Evolutionary conservation across 2,113 vertebrate genomes (phyloP), one percentile per base, ranked within the genome.

Genomic region (Callospermophilus lateralis): DNA sequence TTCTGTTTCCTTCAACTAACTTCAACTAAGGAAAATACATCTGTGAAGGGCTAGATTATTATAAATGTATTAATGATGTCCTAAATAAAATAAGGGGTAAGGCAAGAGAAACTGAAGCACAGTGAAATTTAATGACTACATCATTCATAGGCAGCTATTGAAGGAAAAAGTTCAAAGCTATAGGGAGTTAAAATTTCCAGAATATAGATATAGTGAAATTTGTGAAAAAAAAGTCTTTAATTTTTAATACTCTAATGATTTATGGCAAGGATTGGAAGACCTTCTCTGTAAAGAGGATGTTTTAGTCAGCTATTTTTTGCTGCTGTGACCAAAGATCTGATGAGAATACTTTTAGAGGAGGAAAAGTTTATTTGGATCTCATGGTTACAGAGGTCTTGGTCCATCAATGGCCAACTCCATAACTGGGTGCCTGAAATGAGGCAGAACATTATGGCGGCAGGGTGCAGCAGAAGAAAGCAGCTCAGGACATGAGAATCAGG

Each of bases 21-120:
- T 53, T 53, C 51, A 51, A 51, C 12, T 42, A 90, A 92, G 78
- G 17, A 86, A 92, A 94, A 91, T 12, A 92, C 89, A 89, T 58
- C 65, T 30, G 58, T 34, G 76, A 78, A 96, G 55, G 48, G 48
- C 9, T 70, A 51, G 70, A 76, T 92, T 92, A 92, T 90, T 86
- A 86, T 87, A 92, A 65, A 84, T 86, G 28, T 79, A 73, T 76
- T 84, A 65, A 58, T 94, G 45, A 87, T 39, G 84, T 90, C 58
- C 90, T 91, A 72, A 61, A 84, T 89, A 70, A 83, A 95, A 86
- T 79, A 95, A 85, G 12, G 39, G 39, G 3, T 70, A 68, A 93
- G 17, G 8, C 11, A 42, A 39, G 34, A 84, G 28, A 65, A 67
- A 37, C 12, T 81, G 76, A 89, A 58, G 13, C 80, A 58, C 7